These are phyloP conservation scores for Barypeithes pellucidus DNA, from an alignment of 2,888 invertebrate species.

Conservation along the genomic window DNA sequence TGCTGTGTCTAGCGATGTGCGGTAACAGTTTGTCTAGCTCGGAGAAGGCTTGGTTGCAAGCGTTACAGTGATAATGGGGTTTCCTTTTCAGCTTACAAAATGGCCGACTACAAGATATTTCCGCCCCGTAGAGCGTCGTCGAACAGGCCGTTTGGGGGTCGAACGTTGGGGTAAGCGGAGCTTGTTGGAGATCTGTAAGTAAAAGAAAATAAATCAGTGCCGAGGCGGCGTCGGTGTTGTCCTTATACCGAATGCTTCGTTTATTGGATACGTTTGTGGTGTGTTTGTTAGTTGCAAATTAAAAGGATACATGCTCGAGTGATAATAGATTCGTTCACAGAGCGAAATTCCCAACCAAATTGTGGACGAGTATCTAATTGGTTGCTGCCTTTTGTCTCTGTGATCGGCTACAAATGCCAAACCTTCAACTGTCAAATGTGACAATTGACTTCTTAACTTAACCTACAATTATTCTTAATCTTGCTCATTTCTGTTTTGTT, in stretches of 20 bases:
- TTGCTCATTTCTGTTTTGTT: too few relatives aligned
- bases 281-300: background rate
- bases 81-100: conserved; percentile 87
- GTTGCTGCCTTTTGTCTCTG: too few relatives aligned
- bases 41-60: conserved; percentile 87
- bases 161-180: conserved; percentile 22
- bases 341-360: too few relatives aligned
- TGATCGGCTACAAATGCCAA: too few relatives aligned
- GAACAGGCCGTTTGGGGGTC: conserved; percentile 42
- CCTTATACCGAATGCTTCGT: too few relatives aligned
- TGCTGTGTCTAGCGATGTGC: conserved; percentile 82
- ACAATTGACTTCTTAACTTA: too few relatives aligned
- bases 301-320: too few relatives aligned
- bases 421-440: too few relatives aligned
- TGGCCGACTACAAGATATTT: conserved; percentile 81
- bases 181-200: conserved; percentile 41
- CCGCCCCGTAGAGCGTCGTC: conserved; percentile 75
- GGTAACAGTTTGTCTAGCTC: conserved; percentile 79
- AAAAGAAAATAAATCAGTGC: background rate
- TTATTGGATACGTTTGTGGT: background rate
- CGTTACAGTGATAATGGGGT: conserved; percentile 85
- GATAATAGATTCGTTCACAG: too few relatives aligned
- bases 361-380: too few relatives aligned
- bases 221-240: background rate
- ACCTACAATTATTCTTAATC: too few relatives aligned